phyloP scores from a whole-genome alignment of 53 echinoderm and acorn worm species.

The Apostichopus leukothele region DNA sequence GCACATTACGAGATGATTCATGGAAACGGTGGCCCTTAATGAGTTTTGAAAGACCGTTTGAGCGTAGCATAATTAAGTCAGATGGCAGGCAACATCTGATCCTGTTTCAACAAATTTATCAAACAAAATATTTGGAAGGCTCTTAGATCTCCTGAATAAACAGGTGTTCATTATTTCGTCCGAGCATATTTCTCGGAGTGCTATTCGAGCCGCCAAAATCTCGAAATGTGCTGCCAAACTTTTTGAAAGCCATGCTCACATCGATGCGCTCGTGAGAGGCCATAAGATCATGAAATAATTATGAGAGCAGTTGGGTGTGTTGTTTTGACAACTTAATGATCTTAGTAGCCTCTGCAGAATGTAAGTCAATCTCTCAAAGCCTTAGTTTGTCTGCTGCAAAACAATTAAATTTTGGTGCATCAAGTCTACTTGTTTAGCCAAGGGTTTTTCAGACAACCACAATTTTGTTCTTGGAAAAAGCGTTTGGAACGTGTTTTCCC shows the following conservation, averaged over 20 bases:
- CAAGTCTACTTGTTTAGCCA: too few relatives aligned
- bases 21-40: constrained; percentile 7
- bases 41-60: constrained; percentile 40
- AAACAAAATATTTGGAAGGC: background rate
- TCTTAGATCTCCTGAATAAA: background rate
- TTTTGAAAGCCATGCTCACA: too few relatives aligned
- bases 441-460: too few relatives aligned
- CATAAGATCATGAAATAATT: background rate
- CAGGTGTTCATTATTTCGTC: constrained; percentile 3
- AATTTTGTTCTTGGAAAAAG: too few relatives aligned
- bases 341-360: too few relatives aligned
- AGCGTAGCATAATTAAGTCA: constrained; percentile 23
- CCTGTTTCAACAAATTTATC: constrained; percentile 14
- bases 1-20: constrained; percentile 21
- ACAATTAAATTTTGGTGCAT: too few relatives aligned
- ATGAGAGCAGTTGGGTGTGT: background rate
- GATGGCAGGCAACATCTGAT: constrained; percentile 30
- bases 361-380: too few relatives aligned
- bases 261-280: too few relatives aligned
- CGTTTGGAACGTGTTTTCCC: too few relatives aligned
- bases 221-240: background rate
- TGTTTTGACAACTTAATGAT: too few relatives aligned
- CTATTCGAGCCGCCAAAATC: background rate
- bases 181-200: background rate
- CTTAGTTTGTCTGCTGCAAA: too few relatives aligned